These are phyloP conservation scores for Phallusia fumigata DNA, from an alignment of 23 tunicate species.

Conservation along the genomic window DNA sequence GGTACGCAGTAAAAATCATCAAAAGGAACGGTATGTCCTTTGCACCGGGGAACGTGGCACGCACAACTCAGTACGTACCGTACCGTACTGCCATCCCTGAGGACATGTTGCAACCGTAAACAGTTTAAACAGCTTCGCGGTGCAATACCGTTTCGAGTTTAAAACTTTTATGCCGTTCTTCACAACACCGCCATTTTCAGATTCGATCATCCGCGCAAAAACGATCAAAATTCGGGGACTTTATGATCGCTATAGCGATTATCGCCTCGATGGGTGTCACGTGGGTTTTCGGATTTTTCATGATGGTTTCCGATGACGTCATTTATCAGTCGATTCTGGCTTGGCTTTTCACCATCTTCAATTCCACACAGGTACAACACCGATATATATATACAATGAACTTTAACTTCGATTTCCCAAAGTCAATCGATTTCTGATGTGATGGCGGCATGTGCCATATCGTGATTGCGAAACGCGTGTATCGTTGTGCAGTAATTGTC, in stretches of 20 bases:
- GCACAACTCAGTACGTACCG: too few relatives aligned
- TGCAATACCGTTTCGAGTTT: not conserved
- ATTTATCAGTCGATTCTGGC: not conserved
- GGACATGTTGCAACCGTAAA: too few relatives aligned
- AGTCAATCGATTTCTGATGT: too few relatives aligned
- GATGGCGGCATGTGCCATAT: too few relatives aligned
- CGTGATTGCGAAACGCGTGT: too few relatives aligned
- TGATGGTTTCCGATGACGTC: constrained; percentile 6
- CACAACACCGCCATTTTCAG: not conserved
- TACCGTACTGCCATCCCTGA: too few relatives aligned
- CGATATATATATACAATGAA: constrained; percentile 12
- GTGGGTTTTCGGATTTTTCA: constrained; percentile 1
- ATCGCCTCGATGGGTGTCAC: not conserved
- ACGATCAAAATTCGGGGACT: not conserved
- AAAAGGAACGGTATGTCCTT: too few relatives aligned
- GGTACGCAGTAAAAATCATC: too few relatives aligned
- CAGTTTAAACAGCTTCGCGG: too few relatives aligned
- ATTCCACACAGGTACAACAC: not conserved
- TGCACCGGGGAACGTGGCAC: too few relatives aligned
- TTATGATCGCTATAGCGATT: not conserved
- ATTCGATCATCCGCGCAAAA: not conserved
- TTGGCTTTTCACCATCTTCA: not conserved
- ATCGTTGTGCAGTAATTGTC: too few relatives aligned
- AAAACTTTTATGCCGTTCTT: not conserved
- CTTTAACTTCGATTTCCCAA: too few relatives aligned